phyloP scores from a whole-genome alignment of 2,888 invertebrate species.

The Drosophila heteroneura region DNA sequence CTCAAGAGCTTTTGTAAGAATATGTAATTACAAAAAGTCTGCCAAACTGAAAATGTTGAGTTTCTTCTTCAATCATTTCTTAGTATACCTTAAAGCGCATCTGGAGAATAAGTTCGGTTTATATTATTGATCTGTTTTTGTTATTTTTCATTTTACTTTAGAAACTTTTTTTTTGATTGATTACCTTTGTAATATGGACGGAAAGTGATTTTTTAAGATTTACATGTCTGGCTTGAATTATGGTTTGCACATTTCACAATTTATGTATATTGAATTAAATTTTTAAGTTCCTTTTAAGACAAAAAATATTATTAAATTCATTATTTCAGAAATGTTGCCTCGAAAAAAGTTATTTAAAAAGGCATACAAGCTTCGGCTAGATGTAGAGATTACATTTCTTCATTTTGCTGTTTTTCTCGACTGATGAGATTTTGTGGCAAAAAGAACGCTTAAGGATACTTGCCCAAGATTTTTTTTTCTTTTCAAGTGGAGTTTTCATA shows the following conservation, averaged over 20 bases:
- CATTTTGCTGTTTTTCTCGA: constrained; percentile 38
- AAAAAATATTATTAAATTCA: neutral
- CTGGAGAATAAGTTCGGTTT: neutral
- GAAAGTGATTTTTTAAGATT: neutral
- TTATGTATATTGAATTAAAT: neutral
- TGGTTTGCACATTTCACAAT: neutral
- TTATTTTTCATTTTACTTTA: neutral
- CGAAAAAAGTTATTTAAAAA: constrained; percentile 3
- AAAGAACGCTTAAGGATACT: constrained; percentile 73
- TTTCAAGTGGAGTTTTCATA: constrained; percentile 58
- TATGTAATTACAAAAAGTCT: constrained; percentile 61
- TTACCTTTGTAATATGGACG: neutral
- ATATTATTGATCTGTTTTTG: neutral
- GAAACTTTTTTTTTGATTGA: neutral
- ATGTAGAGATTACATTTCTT: constrained; percentile 4
- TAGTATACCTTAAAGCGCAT: neutral
- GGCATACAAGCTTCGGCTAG: constrained; percentile 18
- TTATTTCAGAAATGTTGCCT: neutral
- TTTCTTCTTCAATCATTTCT: neutral
- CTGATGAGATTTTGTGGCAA: constrained; percentile 51
- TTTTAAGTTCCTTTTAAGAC: neutral
- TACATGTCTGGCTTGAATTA: neutral
- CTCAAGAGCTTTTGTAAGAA: constrained; percentile 34
- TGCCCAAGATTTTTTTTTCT: constrained; percentile 65
- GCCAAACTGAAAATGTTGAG: neutral